Evolutionary conservation across 64 coral and sea anemone genomes (phyloP), one percentile per base, ranked within the genome.

Genomic region (Porites lutea): DNA sequence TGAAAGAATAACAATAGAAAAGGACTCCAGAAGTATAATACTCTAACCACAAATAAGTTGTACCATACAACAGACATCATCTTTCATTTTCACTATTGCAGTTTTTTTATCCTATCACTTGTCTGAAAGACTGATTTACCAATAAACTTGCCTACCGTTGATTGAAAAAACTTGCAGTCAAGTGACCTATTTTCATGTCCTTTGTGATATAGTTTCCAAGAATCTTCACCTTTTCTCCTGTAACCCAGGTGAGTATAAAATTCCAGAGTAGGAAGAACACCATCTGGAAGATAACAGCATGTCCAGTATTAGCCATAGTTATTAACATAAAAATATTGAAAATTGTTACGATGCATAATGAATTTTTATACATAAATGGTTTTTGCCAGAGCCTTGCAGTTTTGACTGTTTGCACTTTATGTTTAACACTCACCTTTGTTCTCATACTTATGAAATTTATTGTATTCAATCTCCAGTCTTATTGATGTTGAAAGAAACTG

Each of bases 401-500:
- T 2, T 48, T 13, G 19, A 63, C 2, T 16, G 16, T 54, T 49
- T 1, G 19, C n/a, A 11, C n/a, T n/a, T 50, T 8, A 7, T 47
- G 73, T 75, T 8, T 21, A 7, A 21, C 43, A 75, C 43, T 75
- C 4, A 5, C 18, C 43, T 72, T n/a, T 22, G 6, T 44, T 44
- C 1, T 22, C 19, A 22, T 44, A 22, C 37, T 72, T 72, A 72
- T 72, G 19, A 10, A 10, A 72, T 10, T 72, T 72, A 72, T 75
- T 27, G 20, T 91, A 77, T 43, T 91, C 88, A 7, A 98, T 65
- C 18, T 98, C 91, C 59, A 95, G 49, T 60, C 78, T 86, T 44
- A 98, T 75, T 46, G 94, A 93, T 8, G 91, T 71, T 1, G 91
- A 91, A 43, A 98, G 75, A 70, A 98, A 98, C 79, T 98, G 97